These are phyloP conservation scores for Phallusia fumigata DNA, from an alignment of 23 tunicate genomes.

Conservation along the genomic window DNA sequence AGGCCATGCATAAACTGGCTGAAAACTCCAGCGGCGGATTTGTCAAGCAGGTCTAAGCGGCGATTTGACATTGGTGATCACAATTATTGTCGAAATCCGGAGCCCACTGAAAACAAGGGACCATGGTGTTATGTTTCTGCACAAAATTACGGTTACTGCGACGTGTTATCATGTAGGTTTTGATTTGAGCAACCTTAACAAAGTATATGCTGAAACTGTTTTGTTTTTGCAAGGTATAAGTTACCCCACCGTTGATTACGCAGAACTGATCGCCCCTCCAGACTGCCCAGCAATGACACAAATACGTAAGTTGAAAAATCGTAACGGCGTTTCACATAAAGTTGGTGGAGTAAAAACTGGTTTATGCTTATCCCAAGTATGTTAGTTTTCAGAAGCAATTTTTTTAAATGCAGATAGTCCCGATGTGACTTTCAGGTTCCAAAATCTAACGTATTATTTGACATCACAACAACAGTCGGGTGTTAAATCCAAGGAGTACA, in stretches of 20 bases:
- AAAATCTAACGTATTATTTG: constrained; percentile 11
- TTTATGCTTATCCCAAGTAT: background rate
- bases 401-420: constrained; percentile 11
- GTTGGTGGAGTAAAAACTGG: background rate
- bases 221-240: background rate
- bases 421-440: constrained; percentile 16
- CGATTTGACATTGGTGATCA: constrained; percentile 67
- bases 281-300: background rate
- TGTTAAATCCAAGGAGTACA: constrained; percentile 1
- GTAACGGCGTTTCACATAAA: background rate
- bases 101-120: constrained; percentile 44
- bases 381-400: background rate
- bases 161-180: constrained; percentile 40
- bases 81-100: constrained; percentile 70
- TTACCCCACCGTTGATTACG: constrained; percentile 6
- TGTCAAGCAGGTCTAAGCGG: constrained; percentile 15
- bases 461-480: background rate
- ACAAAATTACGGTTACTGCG: constrained; percentile 46
- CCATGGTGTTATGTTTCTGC: constrained; percentile 72
- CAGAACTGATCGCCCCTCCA: constrained; percentile 12
- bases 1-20: constrained; percentile 58
- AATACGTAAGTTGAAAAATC: background rate
- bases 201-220: background rate
- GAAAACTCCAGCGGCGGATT: constrained; percentile 10
- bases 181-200: background rate